phyloP scores from a whole-genome alignment of 2,888 invertebrate species.

The Rhamphomyia laevipes region DNA sequence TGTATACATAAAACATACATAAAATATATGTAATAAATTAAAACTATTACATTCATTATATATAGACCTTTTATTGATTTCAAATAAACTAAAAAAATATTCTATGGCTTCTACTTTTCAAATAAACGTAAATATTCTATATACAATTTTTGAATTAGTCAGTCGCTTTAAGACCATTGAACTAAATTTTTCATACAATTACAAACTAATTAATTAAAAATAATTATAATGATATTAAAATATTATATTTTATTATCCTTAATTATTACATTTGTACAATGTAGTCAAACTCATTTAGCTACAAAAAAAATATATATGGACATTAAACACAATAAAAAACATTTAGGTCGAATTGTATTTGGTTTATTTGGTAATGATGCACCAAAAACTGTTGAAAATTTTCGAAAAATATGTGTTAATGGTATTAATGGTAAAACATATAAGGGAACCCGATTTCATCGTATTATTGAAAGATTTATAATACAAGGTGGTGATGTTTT shows the following conservation, averaged over 20 bases:
- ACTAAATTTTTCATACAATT: too few relatives aligned
- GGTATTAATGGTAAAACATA: constrained; percentile 69
- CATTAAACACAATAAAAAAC: constrained; percentile 58
- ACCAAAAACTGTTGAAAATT: constrained; percentile 80
- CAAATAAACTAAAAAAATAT: too few relatives aligned
- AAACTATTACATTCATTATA: too few relatives aligned
- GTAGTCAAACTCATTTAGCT: neutral
- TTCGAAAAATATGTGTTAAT: constrained; percentile 63
- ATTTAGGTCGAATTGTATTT: constrained; percentile 65
- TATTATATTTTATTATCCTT: neutral
- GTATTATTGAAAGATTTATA: constrained; percentile 81
- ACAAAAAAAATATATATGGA: constrained; percentile 60
- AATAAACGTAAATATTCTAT: too few relatives aligned
- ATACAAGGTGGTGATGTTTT: constrained; percentile 87
- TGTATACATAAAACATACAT: too few relatives aligned
- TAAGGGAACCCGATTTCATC: constrained; percentile 67
- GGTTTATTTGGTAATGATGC: constrained; percentile 72
- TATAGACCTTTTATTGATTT: too few relatives aligned
- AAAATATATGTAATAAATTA: too few relatives aligned
- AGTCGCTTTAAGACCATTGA: too few relatives aligned
- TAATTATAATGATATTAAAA: neutral
- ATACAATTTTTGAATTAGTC: too few relatives aligned
- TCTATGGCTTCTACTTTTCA: too few relatives aligned
- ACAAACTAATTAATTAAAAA: too few relatives aligned
- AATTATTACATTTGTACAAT: neutral